phyloP scores from a whole-genome alignment of 2,888 invertebrate genomes.

The Tridacna gigas region DNA sequence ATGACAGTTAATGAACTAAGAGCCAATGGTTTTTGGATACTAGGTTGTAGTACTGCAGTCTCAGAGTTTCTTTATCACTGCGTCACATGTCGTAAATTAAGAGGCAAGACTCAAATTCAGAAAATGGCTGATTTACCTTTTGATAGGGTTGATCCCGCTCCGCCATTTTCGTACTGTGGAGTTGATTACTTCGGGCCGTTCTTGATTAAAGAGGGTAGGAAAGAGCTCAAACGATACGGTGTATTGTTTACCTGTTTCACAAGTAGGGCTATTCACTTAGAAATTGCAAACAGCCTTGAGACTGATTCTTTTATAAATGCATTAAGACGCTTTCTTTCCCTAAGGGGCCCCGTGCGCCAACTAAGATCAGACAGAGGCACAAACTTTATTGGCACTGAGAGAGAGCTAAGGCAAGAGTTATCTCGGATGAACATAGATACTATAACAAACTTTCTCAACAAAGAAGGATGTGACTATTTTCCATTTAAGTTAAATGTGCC shows the following conservation, averaged over 20 bases:
- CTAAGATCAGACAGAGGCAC: slow-evolving; percentile 29
- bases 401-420: slow-evolving; percentile 26
- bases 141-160: slow-evolving; percentile 64
- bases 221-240: slow-evolving; percentile 75
- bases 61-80: slow-evolving; percentile 69
- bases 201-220: slow-evolving; percentile 69
- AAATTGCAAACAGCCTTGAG: slow-evolving; percentile 52
- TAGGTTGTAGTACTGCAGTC: slow-evolving; percentile 66
- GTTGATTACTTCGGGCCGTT: slow-evolving; percentile 21
- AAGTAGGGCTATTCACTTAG: slow-evolving; percentile 77
- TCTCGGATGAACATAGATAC: slow-evolving; percentile 25
- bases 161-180: slow-evolving; percentile 32
- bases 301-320: slow-evolving; percentile 66
- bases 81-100: slow-evolving; percentile 70
- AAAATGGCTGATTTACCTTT: slow-evolving; percentile 79
- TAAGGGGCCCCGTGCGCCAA: slow-evolving; percentile 25
- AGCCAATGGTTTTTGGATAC: slow-evolving; percentile 74
- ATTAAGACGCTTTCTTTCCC: slow-evolving; percentile 27
- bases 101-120: slow-evolving; percentile 64
- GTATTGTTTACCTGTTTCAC: slow-evolving; percentile 78
- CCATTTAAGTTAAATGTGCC: slow-evolving; percentile 65
- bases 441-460: slow-evolving; percentile 26
- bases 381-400: slow-evolving; percentile 32
- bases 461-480: slow-evolving; percentile 40
- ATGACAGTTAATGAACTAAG: slow-evolving; percentile 63